Evolutionary conservation across 2,113 vertebrate species (phyloP).

Genomic region (Probosciger aterrimus): DNA sequence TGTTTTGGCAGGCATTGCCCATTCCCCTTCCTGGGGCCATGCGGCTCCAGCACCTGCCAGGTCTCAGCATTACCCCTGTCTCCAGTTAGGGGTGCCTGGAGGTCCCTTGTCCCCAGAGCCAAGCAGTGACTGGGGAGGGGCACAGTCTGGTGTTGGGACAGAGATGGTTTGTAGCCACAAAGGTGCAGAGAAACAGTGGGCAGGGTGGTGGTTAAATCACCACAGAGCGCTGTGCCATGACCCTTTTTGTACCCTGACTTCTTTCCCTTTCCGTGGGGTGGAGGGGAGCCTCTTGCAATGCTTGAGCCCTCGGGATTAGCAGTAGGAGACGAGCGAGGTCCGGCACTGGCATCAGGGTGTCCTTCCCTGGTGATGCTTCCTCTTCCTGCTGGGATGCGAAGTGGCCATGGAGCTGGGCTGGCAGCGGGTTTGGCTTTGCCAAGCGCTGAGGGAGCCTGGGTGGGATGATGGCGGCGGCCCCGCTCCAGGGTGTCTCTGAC

Average conservation of each 20-base stretch:
- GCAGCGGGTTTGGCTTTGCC: neutral
- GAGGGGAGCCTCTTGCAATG: neutral
- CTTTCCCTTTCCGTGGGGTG: neutral
- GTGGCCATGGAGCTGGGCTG: neutral
- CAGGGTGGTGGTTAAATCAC: neutral
- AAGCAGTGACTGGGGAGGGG: neutral
- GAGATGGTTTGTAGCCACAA: neutral
- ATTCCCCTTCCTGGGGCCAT: neutral
- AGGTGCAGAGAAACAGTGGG: neutral
- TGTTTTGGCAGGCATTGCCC: neutral
- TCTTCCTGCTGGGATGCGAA: neutral
- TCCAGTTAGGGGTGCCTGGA: neutral
- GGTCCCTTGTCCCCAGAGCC: neutral
- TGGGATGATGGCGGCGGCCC: neutral
- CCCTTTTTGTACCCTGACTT: neutral
- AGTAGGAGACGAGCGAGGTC: neutral
- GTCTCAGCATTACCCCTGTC: neutral
- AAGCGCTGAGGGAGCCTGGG: neutral
- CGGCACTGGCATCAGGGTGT: neutral
- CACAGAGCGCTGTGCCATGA: neutral
- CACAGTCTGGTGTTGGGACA: neutral
- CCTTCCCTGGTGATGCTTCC: fast-evolving
- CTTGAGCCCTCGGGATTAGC: neutral
- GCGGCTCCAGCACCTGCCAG: neutral
- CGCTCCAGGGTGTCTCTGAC: neutral